Evolutionary conservation across 92 coral and sea anemone species (phyloP).

Genomic region (Blastomussa wellsi): DNA sequence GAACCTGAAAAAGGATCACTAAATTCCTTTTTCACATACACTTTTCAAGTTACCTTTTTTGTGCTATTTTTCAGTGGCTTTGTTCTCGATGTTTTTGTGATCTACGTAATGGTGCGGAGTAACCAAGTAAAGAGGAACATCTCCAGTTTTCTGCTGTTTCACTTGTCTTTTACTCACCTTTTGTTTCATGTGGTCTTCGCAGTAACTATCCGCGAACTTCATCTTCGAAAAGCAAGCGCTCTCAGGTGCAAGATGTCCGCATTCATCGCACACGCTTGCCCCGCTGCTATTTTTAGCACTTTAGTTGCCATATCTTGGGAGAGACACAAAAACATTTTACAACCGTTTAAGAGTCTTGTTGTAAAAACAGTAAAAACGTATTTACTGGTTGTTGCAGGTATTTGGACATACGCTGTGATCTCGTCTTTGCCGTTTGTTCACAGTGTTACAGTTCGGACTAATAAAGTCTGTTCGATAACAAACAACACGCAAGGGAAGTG

Average conservation of each 20-base stretch:
- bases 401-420: conserved; percentile 29
- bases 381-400: not conserved
- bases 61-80: not conserved
- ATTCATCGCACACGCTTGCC: not conserved
- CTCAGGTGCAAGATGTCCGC: not conserved
- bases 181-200: not conserved
- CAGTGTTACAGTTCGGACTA: not conserved
- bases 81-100: not conserved
- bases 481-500: not conserved
- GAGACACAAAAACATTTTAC: conserved; percentile 30
- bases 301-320: conserved; percentile 50
- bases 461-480: not conserved
- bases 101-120: conserved; percentile 8
- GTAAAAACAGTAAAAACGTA: not conserved
- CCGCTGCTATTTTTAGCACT: conserved; percentile 39
- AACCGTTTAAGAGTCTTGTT: conserved; percentile 28
- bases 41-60: not conserved
- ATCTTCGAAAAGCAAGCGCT: not conserved
- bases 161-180: not conserved
- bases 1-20: not conserved
- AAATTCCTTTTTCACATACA: no score
- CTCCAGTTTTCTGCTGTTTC: not conserved
- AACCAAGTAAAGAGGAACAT: not conserved
- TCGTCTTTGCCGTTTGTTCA: conserved; percentile 9
- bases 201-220: not conserved